Evolutionary conservation across 2,797 vertebrate species (phyloP).

Genomic region (Amniataba percoides): DNA sequence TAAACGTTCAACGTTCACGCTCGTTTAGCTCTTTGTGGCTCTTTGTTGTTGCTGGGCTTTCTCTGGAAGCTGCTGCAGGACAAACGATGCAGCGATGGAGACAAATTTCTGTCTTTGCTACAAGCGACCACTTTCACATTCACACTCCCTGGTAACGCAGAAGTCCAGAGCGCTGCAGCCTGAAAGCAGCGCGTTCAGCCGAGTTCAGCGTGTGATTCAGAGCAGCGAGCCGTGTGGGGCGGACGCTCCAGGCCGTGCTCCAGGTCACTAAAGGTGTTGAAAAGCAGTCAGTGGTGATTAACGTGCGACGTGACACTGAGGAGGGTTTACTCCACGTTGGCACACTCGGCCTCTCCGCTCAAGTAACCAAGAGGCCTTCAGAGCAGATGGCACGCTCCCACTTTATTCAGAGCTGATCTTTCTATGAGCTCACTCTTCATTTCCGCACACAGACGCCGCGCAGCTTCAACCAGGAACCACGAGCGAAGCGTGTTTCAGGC

Average conservation of each 20-base stretch:
- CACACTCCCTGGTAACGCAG: neutral
- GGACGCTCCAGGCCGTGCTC: slow-evolving; percentile 10
- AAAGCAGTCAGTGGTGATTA: slow-evolving; percentile 50
- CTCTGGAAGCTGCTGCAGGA: neutral
- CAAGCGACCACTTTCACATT: neutral
- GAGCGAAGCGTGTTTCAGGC: neutral
- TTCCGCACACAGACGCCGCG: neutral
- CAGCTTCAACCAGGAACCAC: neutral
- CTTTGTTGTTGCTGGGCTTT: too few relatives aligned
- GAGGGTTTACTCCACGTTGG: slow-evolving; percentile 25
- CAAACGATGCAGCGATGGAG: neutral
- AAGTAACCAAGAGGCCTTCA: slow-evolving; percentile 29
- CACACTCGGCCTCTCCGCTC: slow-evolving; percentile 10
- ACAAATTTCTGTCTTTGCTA: neutral
- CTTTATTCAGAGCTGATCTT: slow-evolving; percentile 8
- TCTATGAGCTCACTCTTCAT: slow-evolving; percentile 17
- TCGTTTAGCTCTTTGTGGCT: too few relatives aligned
- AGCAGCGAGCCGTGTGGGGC: neutral
- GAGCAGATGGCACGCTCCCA: neutral
- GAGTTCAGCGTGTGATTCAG: neutral
- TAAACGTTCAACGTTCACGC: neutral
- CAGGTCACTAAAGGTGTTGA: slow-evolving; percentile 49
- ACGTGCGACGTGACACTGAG: slow-evolving; percentile 41
- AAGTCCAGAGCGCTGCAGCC: neutral
- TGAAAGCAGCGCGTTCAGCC: neutral